Conservation (phyloP, 2,888 invertebrate genomes). For the Xylota segnis region DNA sequence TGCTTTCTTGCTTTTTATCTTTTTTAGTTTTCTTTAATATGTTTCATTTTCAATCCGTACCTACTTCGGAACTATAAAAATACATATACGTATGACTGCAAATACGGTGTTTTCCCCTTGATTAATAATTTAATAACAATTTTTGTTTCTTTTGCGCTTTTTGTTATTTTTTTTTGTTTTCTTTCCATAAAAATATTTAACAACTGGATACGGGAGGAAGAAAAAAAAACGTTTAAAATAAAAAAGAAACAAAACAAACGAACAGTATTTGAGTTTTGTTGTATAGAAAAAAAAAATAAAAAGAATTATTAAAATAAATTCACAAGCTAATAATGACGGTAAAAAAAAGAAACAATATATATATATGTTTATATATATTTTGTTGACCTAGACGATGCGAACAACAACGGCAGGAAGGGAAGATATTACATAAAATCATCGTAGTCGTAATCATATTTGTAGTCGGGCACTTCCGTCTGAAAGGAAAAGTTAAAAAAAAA, state of each 20-base stretch:
- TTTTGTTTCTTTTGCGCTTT: conserved; percentile 64
- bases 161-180: conserved; percentile 49
- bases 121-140: conserved; percentile 75
- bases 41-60: conserved; percentile 68
- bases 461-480: conserved; percentile 88
- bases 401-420: conserved; percentile 56
- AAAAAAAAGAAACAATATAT: conserved; percentile 55
- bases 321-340: conserved; percentile 66
- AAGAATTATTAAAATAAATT: conserved; percentile 68
- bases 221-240: conserved; percentile 35
- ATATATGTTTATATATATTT: conserved; percentile 66
- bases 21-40: conserved; percentile 57
- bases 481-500: conserved; percentile 78
- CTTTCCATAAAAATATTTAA: conserved; percentile 72
- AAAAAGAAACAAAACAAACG: conserved; percentile 36
- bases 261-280: conserved; percentile 58
- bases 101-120: conserved; percentile 70
- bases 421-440: conserved; percentile 91
- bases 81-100: conserved; percentile 70
- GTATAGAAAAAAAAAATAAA: conserved; percentile 42
- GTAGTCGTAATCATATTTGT: conserved; percentile 89
- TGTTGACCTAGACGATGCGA: conserved; percentile 71
- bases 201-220: conserved; percentile 62
- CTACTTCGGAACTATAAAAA: conserved; percentile 76
- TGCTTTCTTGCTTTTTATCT: conserved; percentile 5